phyloP scores from a whole-genome alignment of 2,113 vertebrate species.

The Mesitornis unicolor region DNA sequence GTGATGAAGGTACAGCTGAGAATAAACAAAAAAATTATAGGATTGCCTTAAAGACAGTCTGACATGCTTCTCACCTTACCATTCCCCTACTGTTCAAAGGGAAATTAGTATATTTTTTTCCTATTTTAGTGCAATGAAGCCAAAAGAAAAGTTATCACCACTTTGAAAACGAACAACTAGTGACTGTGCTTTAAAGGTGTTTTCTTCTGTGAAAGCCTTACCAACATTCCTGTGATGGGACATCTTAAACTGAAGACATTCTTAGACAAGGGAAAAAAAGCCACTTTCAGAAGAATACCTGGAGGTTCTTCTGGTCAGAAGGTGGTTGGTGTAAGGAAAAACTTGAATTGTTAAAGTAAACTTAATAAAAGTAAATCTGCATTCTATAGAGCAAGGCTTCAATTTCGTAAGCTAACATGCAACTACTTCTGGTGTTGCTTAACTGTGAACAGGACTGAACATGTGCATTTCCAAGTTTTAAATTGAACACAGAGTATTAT shows the following conservation, averaged over 20 bases:
- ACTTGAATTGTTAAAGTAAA: constrained; percentile 23
- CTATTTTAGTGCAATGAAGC: background rate
- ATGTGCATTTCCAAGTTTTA: background rate
- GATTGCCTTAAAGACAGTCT: background rate
- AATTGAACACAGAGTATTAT: background rate
- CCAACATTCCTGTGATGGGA: background rate
- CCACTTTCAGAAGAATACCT: background rate
- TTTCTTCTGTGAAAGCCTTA: background rate
- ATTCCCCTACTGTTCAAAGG: background rate
- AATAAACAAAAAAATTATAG: background rate
- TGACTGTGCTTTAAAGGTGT: background rate
- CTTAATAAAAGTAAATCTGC: background rate
- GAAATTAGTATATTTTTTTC: background rate
- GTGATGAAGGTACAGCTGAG: background rate
- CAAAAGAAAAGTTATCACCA: background rate
- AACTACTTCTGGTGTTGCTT: constrained; percentile 43
- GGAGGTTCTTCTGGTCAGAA: background rate
- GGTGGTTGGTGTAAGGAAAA: background rate
- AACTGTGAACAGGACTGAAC: constrained; percentile 48
- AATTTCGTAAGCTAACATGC: constrained; percentile 26
- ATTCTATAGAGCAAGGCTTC: background rate
- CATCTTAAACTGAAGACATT: background rate
- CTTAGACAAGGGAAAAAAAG: background rate
- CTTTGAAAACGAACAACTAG: background rate
- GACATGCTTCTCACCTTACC: background rate